Conservation (phyloP, 1,140 invertebrate genomes). For the Teleogryllus occipitalis region DNA sequence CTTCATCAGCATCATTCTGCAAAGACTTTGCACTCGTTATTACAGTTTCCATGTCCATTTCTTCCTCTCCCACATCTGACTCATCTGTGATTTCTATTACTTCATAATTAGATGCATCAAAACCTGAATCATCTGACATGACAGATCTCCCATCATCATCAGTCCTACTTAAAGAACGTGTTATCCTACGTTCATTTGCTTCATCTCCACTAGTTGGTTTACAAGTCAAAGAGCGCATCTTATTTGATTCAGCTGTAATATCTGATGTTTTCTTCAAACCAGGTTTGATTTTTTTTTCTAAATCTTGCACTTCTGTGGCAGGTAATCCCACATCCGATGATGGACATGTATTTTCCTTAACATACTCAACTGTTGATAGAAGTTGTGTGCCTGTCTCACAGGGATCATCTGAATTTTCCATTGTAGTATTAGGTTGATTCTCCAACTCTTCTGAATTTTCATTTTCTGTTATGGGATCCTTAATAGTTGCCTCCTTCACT, state of each 20-base stretch:
- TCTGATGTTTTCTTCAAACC: no score
- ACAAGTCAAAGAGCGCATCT: no score
- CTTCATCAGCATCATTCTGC: no score
- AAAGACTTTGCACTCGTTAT: no score
- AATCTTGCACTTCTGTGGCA: background rate
- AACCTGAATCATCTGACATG: conserved; percentile 2
- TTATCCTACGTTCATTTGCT: background rate
- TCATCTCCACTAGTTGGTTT: background rate
- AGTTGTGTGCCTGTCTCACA: background rate
- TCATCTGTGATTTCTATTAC: background rate
- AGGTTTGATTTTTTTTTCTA: no score
- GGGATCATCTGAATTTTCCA: background rate
- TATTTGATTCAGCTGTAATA: no score
- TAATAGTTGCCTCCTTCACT: background rate
- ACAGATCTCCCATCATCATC: background rate
- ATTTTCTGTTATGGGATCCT: background rate
- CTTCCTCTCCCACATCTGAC: background rate
- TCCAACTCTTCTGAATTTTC: background rate
- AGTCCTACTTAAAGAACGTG: conserved; percentile 7
- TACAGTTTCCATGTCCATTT: background rate
- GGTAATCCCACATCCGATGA: background rate
- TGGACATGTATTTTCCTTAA: background rate
- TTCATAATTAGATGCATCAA: conserved; percentile 7
- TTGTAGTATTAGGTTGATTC: background rate
- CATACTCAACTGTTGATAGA: background rate